Evolutionary conservation across 2,113 vertebrate species (phyloP).

Genomic region (Crotalus helleri): DNA sequence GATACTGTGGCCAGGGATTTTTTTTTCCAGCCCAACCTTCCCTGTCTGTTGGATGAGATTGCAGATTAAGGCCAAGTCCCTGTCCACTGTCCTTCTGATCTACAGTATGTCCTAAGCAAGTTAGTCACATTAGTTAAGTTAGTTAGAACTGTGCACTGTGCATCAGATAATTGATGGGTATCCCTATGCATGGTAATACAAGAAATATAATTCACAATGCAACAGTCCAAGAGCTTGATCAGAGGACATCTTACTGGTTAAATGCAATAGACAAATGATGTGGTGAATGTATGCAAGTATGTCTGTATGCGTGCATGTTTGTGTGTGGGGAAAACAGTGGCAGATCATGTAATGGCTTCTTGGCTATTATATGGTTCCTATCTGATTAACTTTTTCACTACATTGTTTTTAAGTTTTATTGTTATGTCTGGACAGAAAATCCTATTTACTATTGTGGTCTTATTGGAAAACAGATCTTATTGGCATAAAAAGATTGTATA

Average conservation of each 20-base stretch:
- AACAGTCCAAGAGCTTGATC: background rate
- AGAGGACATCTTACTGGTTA: background rate
- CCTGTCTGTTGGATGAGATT: background rate
- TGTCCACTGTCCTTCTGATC: background rate
- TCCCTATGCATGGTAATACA: background rate
- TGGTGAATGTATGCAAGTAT: background rate
- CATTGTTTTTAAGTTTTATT: background rate
- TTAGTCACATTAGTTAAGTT: background rate
- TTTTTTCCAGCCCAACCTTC: background rate
- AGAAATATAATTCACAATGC: background rate
- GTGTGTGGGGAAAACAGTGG: background rate
- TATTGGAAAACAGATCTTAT: background rate
- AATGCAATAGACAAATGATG: background rate
- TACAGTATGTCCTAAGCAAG: background rate
- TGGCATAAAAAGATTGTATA: background rate
- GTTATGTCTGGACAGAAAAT: background rate
- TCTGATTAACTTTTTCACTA: background rate
- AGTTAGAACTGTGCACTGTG: background rate
- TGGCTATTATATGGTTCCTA: background rate
- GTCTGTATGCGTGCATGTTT: background rate
- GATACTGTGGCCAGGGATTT: background rate
- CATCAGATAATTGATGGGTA: background rate
- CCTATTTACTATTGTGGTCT: background rate
- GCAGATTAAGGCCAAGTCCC: background rate
- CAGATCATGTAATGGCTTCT: background rate